phyloP scores from a whole-genome alignment of 2,113 vertebrate species.

The Calidris pugnax region DNA sequence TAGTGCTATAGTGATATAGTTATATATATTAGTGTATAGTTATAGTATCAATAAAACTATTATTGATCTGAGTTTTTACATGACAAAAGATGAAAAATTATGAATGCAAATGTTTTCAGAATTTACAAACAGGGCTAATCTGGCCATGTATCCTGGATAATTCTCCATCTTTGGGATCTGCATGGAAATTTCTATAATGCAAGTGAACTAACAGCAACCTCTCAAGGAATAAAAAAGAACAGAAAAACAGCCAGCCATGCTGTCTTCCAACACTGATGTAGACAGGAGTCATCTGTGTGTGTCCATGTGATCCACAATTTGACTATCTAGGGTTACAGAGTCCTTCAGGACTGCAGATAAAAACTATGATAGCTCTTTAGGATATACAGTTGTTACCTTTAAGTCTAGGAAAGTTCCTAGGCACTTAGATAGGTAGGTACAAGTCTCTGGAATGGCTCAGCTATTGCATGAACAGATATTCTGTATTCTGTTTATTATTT shows the following conservation, averaged over 20 bases:
- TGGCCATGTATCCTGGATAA: not conserved
- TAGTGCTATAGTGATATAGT: not conserved
- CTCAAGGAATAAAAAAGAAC: not conserved
- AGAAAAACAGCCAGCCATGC: not conserved
- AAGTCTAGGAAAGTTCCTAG: not conserved
- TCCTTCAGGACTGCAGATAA: not conserved
- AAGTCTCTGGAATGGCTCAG: not conserved
- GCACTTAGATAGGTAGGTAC: not conserved
- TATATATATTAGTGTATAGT: too few relatives aligned
- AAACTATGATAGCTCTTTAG: not conserved
- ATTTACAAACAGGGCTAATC: not conserved
- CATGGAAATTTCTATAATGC: not conserved
- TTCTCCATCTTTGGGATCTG: not conserved
- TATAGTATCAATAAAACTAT: not conserved
- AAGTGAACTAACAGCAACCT: not conserved
- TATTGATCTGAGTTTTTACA: not conserved
- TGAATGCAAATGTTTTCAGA: not conserved
- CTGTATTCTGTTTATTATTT: not conserved
- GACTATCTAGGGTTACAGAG: not conserved
- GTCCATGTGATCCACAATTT: not conserved
- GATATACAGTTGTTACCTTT: not conserved
- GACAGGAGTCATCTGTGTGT: not conserved
- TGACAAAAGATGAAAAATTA: not conserved
- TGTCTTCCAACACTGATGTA: not conserved
- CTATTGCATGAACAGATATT: not conserved